Base-by-base conservation (phyloP, 2,797 vertebrate genomes). In the Momotus momota region DNA sequence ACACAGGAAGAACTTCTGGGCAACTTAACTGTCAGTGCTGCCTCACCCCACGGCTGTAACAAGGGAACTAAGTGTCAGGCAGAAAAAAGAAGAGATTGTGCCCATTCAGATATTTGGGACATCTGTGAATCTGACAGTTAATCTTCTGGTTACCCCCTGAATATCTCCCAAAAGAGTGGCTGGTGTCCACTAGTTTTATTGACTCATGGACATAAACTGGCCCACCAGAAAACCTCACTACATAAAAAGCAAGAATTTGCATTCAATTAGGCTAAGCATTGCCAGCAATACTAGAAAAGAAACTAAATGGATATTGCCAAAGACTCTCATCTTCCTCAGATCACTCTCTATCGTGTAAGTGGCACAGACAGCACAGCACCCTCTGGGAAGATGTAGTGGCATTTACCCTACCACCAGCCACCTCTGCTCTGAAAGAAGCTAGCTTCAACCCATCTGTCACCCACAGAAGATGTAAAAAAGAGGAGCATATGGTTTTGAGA, bases 401-500 rank as follows among this genome's bases (percentile, higher is more conserved):
- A 90, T 94, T 93, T 92, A 45, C 6, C 0, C n/a, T 77, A 52
- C 33, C 1, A 0, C 31, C 70, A 71, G 71, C 26, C 77, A 70
- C 67, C 38, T 93, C 60, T 75, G 31, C 64, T 84, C 67, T 80
- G 74, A 88, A 92, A 84, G 64, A 49, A 91, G 65, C 33, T 67
- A 58, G 15, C 48, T 96, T 88, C 78, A 73, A 60, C 57, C 86
- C 91, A 87, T 93, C 91, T 96, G 94, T 51, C 75, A 73, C 23
- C 29, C 31, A n/a, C 31, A 74, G 81, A 93, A 90, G 73, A 82
- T 29, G 29, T 22, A 62, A 96, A 94, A 93, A 60, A 90, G 78
- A 70, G 33, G 73, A 97, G 21, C 95, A 94, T 96, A 92, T 92
- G 88, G 81, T 91, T 91, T 38, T 90, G 60, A 90, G 86, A 84